Percentiles rank a stretch among this genome's conserved stretches.
Evolutionary conservation across 1,140 invertebrate species (phyloP).

Genomic region (Microplitis mediator): DNA sequence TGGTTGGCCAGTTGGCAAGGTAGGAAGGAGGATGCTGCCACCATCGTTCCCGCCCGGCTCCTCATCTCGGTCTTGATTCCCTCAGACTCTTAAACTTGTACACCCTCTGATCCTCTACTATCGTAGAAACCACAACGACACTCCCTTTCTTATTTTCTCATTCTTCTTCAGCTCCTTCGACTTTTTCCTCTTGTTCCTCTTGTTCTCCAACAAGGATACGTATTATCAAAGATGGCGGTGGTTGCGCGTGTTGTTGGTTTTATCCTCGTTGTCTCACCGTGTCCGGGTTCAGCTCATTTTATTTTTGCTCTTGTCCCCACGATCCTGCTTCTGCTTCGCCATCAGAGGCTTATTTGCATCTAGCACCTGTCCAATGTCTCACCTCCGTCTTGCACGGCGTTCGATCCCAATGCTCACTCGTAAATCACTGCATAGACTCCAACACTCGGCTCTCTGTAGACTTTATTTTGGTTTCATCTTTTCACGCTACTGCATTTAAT

Average conservation of each 20-base stretch:
- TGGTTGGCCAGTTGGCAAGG: conserved; percentile 58
- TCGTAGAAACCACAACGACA: conserved; percentile 39
- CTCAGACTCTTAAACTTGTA: conserved; percentile 8
- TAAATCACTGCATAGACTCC: conserved; percentile 22
- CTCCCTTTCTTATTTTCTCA: conserved; percentile 37
- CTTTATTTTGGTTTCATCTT: no score
- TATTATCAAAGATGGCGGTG: conserved; percentile 21
- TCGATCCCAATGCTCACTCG: conserved; percentile 19
- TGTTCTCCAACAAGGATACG: neutral
- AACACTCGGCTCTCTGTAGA: neutral
- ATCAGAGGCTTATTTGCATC: conserved; percentile 45
- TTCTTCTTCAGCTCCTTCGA: neutral
- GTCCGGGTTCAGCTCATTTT: conserved; percentile 24
- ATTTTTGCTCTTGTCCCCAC: conserved; percentile 18
- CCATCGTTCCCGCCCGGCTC: conserved; percentile 45
- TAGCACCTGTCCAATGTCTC: conserved; percentile 41
- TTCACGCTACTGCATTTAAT: no score
- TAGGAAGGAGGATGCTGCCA: conserved; percentile 52
- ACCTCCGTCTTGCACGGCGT: conserved; percentile 27
- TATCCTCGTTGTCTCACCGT: neutral
- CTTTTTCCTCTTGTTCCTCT: conserved; percentile 1
- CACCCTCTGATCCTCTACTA: conserved; percentile 9
- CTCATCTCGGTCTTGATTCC: conserved; percentile 19
- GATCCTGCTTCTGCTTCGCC: neutral
- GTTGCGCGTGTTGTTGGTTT: conserved; percentile 2